Conservation (phyloP, 2,888 invertebrate species). For the Hololepta plana region DNA sequence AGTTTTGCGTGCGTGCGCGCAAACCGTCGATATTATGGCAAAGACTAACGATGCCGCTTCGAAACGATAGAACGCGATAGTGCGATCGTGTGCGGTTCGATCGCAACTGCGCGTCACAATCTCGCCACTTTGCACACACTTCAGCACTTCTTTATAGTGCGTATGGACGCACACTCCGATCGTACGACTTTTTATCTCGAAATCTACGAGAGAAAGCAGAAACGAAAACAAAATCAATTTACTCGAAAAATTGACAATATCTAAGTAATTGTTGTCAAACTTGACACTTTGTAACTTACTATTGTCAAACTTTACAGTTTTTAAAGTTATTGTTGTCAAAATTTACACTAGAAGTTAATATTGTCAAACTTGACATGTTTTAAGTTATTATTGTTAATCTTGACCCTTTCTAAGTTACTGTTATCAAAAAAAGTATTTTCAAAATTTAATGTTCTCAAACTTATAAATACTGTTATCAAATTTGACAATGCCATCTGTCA, state of each 20-base stretch:
- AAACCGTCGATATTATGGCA: conserved; percentile 42
- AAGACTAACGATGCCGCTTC: conserved; percentile 50
- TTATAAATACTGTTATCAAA: no score
- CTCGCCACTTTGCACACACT: conserved; percentile 58
- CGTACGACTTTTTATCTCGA: conserved; percentile 67
- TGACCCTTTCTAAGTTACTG: no score
- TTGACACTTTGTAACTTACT: conserved; percentile 1
- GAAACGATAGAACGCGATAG: conserved; percentile 69
- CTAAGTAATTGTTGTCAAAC: conserved; percentile 1
- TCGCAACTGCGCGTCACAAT: conserved; percentile 74
- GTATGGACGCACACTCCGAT: conserved; percentile 69
- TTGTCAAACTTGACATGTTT: no score
- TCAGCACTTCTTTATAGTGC: conserved; percentile 65
- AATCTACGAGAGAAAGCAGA: conserved; percentile 32
- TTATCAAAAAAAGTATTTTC: no score
- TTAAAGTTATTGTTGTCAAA: no score
- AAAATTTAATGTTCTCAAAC: no score
- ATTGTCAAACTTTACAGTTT: no score
- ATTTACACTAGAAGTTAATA: no score
- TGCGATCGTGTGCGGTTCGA: conserved; percentile 66
- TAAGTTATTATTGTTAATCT: no score
- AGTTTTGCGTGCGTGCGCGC: conserved; percentile 45
- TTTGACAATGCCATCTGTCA: no score
- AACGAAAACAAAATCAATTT: not conserved
- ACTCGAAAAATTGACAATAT: not conserved